Conservation (phyloP, 2,888 invertebrate species). For the Yponomeuta cagnagella region DNA sequence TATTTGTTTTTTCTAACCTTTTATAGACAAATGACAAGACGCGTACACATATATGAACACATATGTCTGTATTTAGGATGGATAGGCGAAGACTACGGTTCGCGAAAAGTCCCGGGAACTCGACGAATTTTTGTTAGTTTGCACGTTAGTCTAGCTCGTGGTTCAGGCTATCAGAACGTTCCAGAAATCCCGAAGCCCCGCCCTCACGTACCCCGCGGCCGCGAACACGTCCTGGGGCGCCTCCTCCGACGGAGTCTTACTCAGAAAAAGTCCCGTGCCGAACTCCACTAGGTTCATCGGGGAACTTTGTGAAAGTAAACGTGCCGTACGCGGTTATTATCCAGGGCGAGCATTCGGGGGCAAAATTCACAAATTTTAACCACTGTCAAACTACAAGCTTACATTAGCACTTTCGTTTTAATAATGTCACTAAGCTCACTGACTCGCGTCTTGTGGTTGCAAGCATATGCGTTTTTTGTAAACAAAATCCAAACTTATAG, state of each 20-base stretch:
- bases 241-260: conserved; percentile 94
- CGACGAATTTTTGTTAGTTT: background rate
- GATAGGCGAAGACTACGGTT: background rate
- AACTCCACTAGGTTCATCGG: conserved; percentile 97
- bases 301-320: conserved; percentile 75
- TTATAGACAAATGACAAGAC: no score
- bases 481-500: no score
- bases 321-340: conserved; percentile 52
- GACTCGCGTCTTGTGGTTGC: background rate
- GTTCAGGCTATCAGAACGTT: background rate
- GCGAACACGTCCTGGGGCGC: conserved; percentile 81
- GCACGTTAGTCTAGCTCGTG: background rate
- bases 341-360: conserved; percentile 60
- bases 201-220: conserved; percentile 76
- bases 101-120: background rate
- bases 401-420: conserved; percentile 40
- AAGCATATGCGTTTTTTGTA: background rate
- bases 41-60: no score
- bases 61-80: no score
- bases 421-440: background rate
- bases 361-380: conserved; percentile 47
- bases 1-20: no score
- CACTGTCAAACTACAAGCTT: background rate
- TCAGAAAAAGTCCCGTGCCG: conserved; percentile 94
- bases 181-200: background rate